Percentiles rank a stretch among this genome's conserved stretches.
Evolutionary conservation across 2,113 vertebrate genomes (phyloP).

Genomic region (Chrysochloris asiatica): DNA sequence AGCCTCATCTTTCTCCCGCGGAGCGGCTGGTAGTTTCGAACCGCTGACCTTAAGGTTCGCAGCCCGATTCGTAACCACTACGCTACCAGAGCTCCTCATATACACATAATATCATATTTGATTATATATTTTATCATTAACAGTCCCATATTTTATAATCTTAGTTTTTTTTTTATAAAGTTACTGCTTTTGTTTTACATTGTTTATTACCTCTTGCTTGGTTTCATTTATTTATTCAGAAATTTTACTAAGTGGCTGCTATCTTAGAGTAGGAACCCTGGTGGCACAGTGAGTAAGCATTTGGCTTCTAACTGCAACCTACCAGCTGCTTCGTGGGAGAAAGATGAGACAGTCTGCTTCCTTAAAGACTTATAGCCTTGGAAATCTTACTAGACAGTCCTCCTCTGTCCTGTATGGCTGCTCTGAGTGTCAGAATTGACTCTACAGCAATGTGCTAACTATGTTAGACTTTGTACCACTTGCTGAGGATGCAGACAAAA

Average conservation of each 20-base stretch:
- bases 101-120: background rate
- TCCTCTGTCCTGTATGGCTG: background rate
- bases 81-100: too few relatives aligned
- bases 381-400: background rate
- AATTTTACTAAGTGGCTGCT: background rate
- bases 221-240: slow-evolving; percentile 7
- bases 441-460: background rate
- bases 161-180: too few relatives aligned
- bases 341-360: background rate
- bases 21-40: too few relatives aligned
- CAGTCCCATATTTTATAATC: background rate
- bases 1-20: too few relatives aligned
- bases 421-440: background rate
- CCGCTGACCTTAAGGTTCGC: too few relatives aligned
- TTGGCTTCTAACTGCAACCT: background rate
- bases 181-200: slow-evolving; percentile 8
- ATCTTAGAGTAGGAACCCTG: background rate
- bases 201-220: background rate
- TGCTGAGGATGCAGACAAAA: background rate
- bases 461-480: background rate
- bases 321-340: background rate
- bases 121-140: slow-evolving; percentile 19
- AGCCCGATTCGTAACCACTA: too few relatives aligned
- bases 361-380: background rate
- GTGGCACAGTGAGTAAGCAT: background rate